A percentile compares a stretch with the other conserved stretches of the same genome.
Conservation (phyloP, 2,888 invertebrate species). For the Diadromus collaris region DNA sequence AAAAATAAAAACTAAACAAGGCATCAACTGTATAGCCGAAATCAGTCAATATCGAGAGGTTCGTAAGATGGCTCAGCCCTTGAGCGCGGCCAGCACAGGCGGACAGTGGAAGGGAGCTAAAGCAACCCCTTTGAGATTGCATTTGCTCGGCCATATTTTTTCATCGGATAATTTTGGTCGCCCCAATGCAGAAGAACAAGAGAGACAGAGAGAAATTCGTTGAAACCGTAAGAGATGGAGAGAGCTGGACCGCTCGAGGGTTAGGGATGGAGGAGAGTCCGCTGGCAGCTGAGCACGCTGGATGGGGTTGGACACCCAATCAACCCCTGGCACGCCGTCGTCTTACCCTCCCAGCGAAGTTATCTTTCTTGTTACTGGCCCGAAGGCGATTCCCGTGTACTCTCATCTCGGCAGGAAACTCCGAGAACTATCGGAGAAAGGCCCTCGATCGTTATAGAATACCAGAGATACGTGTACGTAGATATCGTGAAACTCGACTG, state of each 20-base stretch:
- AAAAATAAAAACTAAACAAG: no score
- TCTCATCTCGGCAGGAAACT: conserved; percentile 42
- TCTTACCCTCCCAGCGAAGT: conserved; percentile 79
- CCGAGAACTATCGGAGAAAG: conserved; percentile 48
- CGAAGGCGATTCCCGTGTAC: conserved; percentile 61
- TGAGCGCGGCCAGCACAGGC: neutral
- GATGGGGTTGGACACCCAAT: conserved; percentile 77
- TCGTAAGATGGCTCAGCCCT: conserved; percentile 24
- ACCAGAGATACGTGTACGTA: neutral
- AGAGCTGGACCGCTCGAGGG: conserved; percentile 44
- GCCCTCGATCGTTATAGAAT: conserved; percentile 36
- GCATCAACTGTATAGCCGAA: neutral
- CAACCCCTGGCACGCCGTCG: conserved; percentile 77
- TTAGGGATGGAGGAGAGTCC: conserved; percentile 55
- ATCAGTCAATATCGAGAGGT: conserved; percentile 9
- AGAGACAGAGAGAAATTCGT: conserved; percentile 66
- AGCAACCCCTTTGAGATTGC: conserved; percentile 70
- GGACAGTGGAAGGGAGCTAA: conserved; percentile 21
- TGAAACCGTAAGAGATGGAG: conserved; percentile 65
- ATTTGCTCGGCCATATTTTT: conserved; percentile 78
- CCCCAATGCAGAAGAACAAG: conserved; percentile 60
- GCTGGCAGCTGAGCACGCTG: conserved; percentile 57
- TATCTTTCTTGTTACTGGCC: conserved; percentile 79
- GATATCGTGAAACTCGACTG: conserved; percentile 2
- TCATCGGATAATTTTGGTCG: conserved; percentile 74